Conservation (phyloP, 2,797 vertebrate genomes). For the Loriculus beryllinus region DNA sequence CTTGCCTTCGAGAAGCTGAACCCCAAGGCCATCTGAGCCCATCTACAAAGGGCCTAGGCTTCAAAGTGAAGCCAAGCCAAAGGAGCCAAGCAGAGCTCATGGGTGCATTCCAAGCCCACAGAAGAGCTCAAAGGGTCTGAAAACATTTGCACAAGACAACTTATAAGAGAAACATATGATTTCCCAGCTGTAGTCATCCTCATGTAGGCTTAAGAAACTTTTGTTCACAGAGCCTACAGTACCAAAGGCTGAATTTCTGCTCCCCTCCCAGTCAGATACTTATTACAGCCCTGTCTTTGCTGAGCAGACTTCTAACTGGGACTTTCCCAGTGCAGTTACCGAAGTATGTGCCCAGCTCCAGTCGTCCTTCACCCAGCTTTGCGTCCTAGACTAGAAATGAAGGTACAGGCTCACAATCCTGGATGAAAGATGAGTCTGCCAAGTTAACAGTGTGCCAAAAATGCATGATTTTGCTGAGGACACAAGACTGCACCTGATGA, state of each 20-base stretch:
- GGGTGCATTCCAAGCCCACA: slow-evolving; percentile 37
- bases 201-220: neutral
- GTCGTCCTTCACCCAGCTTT: neutral
- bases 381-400: neutral
- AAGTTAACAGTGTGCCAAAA: neutral
- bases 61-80: slow-evolving; percentile 43
- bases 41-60: neutral
- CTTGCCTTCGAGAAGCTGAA: neutral
- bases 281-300: neutral
- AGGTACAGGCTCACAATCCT: neutral
- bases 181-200: slow-evolving; percentile 20
- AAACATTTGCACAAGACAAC: slow-evolving; percentile 21
- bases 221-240: neutral
- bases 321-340: neutral
- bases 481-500: neutral
- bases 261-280: neutral
- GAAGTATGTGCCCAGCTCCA: neutral
- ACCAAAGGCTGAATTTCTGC: neutral
- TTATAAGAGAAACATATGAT: slow-evolving; percentile 20
- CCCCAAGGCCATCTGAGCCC: neutral
- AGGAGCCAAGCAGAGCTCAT: slow-evolving; percentile 25
- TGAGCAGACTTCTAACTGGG: neutral
- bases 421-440: neutral
- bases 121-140: slow-evolving; percentile 11
- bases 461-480: neutral